phyloP scores from a whole-genome alignment of 1,140 invertebrate genomes.

The Bombus polaris region DNA sequence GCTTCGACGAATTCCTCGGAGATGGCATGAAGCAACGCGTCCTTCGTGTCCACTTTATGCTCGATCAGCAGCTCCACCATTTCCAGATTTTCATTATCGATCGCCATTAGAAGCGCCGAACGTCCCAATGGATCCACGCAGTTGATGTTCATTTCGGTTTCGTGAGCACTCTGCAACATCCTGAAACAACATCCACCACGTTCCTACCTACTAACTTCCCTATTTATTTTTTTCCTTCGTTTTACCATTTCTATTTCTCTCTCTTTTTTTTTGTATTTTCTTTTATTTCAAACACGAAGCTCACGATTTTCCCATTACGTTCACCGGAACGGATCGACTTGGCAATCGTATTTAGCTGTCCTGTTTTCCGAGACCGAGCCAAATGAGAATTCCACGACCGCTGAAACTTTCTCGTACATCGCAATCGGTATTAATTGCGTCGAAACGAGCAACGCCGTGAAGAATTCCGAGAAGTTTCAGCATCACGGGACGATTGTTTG shows the following conservation, averaged over 20 bases:
- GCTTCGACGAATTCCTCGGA: conserved; percentile 99
- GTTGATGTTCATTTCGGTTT: conserved; percentile 96
- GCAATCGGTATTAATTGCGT: conserved; percentile 56
- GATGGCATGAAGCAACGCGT: conserved; percentile 97
- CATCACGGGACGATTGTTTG: conserved; percentile 21
- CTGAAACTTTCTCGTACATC: conserved; percentile 30
- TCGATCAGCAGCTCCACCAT: conserved; percentile 98
- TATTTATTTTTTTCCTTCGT: neutral
- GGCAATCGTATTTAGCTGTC: neutral
- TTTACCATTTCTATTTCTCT: no score
- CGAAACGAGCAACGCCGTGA: neutral
- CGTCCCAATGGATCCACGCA: conserved; percentile 97
- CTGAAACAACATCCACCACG: conserved; percentile 76
- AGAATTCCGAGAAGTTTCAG: conserved; percentile 56
- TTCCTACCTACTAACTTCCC: neutral
- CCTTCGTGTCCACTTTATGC: conserved; percentile 94
- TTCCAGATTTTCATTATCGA: conserved; percentile 99
- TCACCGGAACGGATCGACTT: no score
- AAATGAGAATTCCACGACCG: conserved; percentile 51
- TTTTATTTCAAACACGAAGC: neutral
- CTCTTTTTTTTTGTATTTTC: neutral
- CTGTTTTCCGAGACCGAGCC: neutral
- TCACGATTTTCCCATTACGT: neutral
- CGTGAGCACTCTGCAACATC: conserved; percentile 90
- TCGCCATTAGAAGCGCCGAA: conserved; percentile 96